Evolutionary conservation across 1,140 invertebrate genomes (phyloP).

Genomic region (Leptopilina boulardi): DNA sequence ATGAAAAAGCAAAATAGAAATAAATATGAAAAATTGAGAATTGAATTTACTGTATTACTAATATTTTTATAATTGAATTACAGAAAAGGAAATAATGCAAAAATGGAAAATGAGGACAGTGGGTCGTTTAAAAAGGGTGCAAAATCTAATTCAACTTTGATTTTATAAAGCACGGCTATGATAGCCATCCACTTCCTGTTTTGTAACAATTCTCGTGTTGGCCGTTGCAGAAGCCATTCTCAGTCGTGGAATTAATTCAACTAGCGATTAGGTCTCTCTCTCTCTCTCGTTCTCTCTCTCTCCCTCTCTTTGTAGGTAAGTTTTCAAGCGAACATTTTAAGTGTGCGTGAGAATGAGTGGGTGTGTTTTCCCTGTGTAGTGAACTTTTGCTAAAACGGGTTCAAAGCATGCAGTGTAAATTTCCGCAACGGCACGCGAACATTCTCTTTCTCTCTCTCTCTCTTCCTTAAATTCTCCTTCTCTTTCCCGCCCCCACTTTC

Average conservation of each 20-base stretch:
- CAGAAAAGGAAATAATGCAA: too few relatives aligned
- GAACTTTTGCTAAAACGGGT: constrained; percentile 57
- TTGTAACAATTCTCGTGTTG: constrained; percentile 31
- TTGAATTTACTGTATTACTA: too few relatives aligned
- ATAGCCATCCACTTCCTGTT: constrained; percentile 43
- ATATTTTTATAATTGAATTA: too few relatives aligned
- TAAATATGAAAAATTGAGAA: too few relatives aligned
- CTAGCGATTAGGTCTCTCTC: constrained; percentile 65
- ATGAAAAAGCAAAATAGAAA: too few relatives aligned
- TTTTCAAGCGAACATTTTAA: constrained; percentile 36
- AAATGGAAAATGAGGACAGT: neutral
- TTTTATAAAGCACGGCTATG: neutral
- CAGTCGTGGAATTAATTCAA: constrained; percentile 69
- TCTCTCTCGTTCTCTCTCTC: too few relatives aligned
- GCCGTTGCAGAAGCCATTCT: constrained; percentile 58
- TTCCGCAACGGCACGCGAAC: constrained; percentile 60
- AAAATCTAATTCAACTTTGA: neutral
- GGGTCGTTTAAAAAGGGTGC: neutral
- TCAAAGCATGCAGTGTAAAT: constrained; percentile 64
- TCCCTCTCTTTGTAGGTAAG: too few relatives aligned
- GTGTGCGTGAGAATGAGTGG: constrained; percentile 41
- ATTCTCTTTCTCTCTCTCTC: constrained; percentile 36
- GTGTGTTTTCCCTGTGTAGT: constrained; percentile 39
- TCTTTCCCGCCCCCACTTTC: constrained; percentile 33
- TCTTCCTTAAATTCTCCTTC: constrained; percentile 37